These are phyloP conservation scores for Hemibagrus guttatus DNA, from an alignment of 2,797 vertebrate genomes.

Conservation along the genomic window DNA sequence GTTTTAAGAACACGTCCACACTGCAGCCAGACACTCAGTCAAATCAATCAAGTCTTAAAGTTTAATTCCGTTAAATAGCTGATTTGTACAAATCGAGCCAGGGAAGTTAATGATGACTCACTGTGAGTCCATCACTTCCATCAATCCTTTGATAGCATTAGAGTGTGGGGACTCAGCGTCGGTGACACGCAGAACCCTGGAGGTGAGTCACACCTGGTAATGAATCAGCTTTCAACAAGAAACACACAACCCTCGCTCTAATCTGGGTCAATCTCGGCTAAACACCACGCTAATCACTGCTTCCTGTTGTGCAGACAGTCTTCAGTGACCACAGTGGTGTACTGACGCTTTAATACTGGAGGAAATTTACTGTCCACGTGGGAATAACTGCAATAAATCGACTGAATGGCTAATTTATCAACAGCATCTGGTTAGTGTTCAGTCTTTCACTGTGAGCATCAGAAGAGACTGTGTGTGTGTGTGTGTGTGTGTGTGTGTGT, in stretches of 20 bases:
- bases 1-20: not conserved
- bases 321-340: not conserved
- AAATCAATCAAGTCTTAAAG: not conserved
- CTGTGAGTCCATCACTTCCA: not conserved
- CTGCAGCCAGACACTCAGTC: not conserved
- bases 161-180: not conserved
- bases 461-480: not conserved
- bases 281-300: not conserved
- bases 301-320: not conserved
- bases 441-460: slow-evolving; percentile 11
- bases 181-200: not conserved
- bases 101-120: not conserved
- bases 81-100: not conserved
- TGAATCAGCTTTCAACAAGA: not conserved
- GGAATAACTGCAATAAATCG: not conserved
- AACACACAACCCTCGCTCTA: not conserved
- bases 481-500: slow-evolving; percentile 5
- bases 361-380: not conserved
- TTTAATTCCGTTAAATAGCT: not conserved
- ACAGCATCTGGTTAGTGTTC: not conserved
- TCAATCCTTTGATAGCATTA: not conserved
- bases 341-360: not conserved
- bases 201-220: not conserved
- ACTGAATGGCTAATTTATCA: not conserved
- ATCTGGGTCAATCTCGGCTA: slow-evolving; percentile 8